phyloP scores from a whole-genome alignment of 2,113 vertebrate species.

The Gopherus evgoodei region DNA sequence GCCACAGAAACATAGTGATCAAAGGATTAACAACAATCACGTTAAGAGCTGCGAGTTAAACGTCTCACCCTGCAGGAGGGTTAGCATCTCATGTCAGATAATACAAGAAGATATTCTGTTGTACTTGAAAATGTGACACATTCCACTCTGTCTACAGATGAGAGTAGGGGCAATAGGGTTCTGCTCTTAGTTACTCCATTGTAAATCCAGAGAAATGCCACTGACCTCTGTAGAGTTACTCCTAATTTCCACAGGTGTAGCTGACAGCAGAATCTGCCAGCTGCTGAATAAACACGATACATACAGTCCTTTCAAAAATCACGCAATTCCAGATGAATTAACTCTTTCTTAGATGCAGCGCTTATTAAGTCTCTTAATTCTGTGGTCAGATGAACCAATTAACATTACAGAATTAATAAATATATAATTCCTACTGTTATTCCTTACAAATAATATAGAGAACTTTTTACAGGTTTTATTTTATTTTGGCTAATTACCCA shows the following conservation, averaged over 20 bases:
- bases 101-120: background rate
- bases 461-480: background rate
- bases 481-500: background rate
- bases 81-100: background rate
- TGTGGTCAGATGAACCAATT: background rate
- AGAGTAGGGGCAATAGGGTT: background rate
- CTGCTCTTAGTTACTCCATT: background rate
- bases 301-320: background rate
- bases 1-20: background rate
- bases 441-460: background rate
- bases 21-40: background rate
- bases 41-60: background rate
- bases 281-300: background rate
- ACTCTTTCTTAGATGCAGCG: background rate
- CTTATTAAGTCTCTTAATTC: background rate
- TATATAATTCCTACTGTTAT: background rate
- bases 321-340: rapidly evolving
- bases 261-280: background rate
- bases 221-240: background rate
- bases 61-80: background rate
- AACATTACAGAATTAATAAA: background rate
- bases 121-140: rapidly evolving
- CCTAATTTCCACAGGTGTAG: too few species aligned
- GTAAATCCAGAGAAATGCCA: background rate
- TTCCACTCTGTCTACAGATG: background rate